Base-by-base conservation (phyloP, 2,888 invertebrate genomes). In the Calameuta idolon region DNA sequence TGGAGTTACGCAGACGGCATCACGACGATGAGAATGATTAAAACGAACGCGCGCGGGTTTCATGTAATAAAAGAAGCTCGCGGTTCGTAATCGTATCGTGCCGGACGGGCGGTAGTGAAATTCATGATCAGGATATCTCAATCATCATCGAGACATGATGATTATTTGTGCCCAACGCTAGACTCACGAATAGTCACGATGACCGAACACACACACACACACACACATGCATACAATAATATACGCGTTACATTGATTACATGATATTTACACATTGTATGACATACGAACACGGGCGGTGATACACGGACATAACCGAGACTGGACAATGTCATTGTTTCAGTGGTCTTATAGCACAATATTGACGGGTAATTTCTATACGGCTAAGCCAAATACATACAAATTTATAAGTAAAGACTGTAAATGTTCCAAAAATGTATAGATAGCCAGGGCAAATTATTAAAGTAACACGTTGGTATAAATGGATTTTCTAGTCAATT, bases 41-140 rank as follows among this genome's bases (percentile, higher is more conserved):
- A 40, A 37, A 23, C 12, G 68, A 23, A 30, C 3, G 23, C 12
- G 31, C 3, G 4, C 23, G 11, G 35, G 73, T 73, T 23, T 69
- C 55, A 73, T 71, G 79, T 81, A 80, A 55, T 55, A 55, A 55
- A 55, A 23, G 55, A 23, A 55, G 23, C 55, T 55, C 55, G 55
- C 55, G 55, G 55, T 55, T 55, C 71, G 71, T 75, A 75, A 76
- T 78, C 76, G 78, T 82, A 69, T 81, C 78, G 83, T 86, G 87
- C 84, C 86, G 88, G 87, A 85, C 85, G 84, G 77, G 85, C 85
- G 86, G 87, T 88, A 89, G 89, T 89, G 89, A 89, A 88, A 76
- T 12, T 69, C 12, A 73, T n/a, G 31, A 76, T 35, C 15, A 69
- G 69, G 15, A 73, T 37, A 73, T 37, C 30, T 55, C 9, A 55